A percentile compares a stretch with the other conserved stretches of the same genome.
Conservation (phyloP, 2,113 vertebrate species). For the Cranoglanis bouderius region DNA sequence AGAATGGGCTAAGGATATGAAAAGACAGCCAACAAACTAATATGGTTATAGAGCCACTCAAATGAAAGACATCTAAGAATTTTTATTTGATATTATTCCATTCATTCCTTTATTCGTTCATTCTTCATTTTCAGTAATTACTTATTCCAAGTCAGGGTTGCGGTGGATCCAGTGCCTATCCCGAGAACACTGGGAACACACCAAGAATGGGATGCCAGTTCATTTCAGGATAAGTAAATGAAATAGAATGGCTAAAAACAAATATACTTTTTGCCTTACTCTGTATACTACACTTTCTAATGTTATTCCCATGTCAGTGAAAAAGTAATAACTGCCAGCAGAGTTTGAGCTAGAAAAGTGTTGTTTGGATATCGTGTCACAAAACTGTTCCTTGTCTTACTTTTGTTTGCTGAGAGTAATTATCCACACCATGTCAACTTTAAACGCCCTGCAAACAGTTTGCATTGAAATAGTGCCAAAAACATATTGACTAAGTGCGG, state of each 20-base stretch:
- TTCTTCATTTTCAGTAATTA: not conserved
- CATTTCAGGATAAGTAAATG: not conserved
- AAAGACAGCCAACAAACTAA: not conserved
- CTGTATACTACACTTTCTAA: not conserved
- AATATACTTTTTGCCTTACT: not conserved
- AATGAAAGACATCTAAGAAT: not conserved
- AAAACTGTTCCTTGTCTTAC: not conserved
- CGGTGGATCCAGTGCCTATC: not conserved
- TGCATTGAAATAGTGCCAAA: conserved; percentile 19
- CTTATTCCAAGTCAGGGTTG: not conserved
- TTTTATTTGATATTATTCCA: not conserved
- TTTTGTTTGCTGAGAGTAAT: conserved; percentile 29
- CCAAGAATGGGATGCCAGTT: not conserved
- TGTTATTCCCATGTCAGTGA: not conserved
- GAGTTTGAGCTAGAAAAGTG: not conserved
- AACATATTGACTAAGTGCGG: conserved; percentile 33
- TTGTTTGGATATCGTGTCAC: not conserved
- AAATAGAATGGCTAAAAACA: not conserved
- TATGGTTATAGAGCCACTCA: not conserved
- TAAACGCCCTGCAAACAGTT: conserved; percentile 47
- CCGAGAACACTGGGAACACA: not conserved
- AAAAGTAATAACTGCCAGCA: not conserved
- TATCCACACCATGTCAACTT: conserved; percentile 35
- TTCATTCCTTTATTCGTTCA: not conserved
- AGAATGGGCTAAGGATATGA: not conserved